Percentiles rank a stretch among this genome's conserved stretches.
These are phyloP conservation scores for Pipra filicauda DNA, from an alignment of 2,113 vertebrate species.

Conservation along the genomic window DNA sequence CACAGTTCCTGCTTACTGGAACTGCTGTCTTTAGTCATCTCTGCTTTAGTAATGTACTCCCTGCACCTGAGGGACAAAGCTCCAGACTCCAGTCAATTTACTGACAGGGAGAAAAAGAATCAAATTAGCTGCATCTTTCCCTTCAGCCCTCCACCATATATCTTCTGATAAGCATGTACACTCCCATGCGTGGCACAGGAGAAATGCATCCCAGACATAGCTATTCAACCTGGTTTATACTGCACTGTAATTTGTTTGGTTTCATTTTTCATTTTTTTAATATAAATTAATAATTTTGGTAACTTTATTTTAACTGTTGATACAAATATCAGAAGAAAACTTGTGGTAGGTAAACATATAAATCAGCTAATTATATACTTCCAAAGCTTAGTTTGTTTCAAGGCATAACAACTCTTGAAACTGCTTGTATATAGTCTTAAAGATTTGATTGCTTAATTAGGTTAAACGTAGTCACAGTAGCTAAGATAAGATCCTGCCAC, in stretches of 20 bases:
- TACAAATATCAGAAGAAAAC: neutral
- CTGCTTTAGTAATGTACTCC: neutral
- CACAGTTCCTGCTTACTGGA: slow-evolving; percentile 52
- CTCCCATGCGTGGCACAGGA: neutral
- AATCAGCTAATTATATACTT: neutral
- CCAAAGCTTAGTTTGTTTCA: slow-evolving; percentile 4
- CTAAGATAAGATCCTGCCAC: neutral
- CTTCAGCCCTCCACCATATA: neutral
- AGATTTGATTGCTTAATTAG: neutral
- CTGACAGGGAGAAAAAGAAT: neutral
- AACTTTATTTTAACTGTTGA: neutral
- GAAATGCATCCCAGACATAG: neutral
- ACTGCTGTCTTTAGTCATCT: slow-evolving; percentile 13
- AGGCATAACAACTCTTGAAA: neutral
- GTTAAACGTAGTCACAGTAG: neutral
- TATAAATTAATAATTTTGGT: neutral
- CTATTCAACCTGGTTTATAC: neutral
- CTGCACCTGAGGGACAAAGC: neutral
- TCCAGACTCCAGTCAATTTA: neutral
- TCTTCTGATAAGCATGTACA: neutral
- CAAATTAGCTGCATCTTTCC: neutral
- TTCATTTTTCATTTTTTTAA: neutral
- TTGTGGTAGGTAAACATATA: neutral
- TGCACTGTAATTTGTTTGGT: neutral
- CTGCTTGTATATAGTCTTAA: neutral